phyloP scores from a whole-genome alignment of 2,797 vertebrate genomes.

The Microctenopoma steveboyesi region DNA sequence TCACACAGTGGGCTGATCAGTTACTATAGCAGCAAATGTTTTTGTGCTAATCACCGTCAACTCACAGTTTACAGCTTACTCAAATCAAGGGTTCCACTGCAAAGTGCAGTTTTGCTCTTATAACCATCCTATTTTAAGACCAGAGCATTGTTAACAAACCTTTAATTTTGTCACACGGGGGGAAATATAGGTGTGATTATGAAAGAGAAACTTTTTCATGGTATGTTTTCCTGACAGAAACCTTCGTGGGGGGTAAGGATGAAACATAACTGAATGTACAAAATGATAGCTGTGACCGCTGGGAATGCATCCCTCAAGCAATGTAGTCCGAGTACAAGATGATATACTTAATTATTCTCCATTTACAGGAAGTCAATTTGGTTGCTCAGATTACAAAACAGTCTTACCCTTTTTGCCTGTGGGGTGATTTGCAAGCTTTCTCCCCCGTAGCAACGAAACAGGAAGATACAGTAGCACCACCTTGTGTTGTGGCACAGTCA shows the following conservation, averaged over 20 bases:
- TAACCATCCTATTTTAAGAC: slow-evolving; percentile 74
- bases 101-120: slow-evolving; percentile 67
- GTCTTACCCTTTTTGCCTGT: slow-evolving; percentile 48
- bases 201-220: slow-evolving; percentile 44
- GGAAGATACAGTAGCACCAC: slow-evolving; percentile 80
- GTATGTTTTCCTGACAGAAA: slow-evolving; percentile 37
- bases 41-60: slow-evolving; percentile 78
- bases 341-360: slow-evolving; percentile 44
- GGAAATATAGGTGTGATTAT: slow-evolving; percentile 68
- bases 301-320: slow-evolving; percentile 22
- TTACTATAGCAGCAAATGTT: slow-evolving; percentile 78
- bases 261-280: slow-evolving; percentile 34
- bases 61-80: slow-evolving; percentile 73
- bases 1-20: slow-evolving; percentile 58
- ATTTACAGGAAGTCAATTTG: slow-evolving; percentile 51
- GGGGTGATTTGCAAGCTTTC: slow-evolving; percentile 37
- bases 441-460: slow-evolving; percentile 39
- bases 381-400: slow-evolving; percentile 57
- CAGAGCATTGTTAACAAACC: slow-evolving; percentile 56
- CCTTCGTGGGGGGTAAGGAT: slow-evolving; percentile 33
- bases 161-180: slow-evolving; percentile 66
- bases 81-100: slow-evolving; percentile 77
- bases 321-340: slow-evolving; percentile 21
- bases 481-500: slow-evolving; percentile 76
- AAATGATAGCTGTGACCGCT: slow-evolving; percentile 32